A percentile compares a stretch with the other conserved stretches of the same genome.
Evolutionary conservation across 2,888 invertebrate species (phyloP).

Genomic region (Ophion costatus): DNA sequence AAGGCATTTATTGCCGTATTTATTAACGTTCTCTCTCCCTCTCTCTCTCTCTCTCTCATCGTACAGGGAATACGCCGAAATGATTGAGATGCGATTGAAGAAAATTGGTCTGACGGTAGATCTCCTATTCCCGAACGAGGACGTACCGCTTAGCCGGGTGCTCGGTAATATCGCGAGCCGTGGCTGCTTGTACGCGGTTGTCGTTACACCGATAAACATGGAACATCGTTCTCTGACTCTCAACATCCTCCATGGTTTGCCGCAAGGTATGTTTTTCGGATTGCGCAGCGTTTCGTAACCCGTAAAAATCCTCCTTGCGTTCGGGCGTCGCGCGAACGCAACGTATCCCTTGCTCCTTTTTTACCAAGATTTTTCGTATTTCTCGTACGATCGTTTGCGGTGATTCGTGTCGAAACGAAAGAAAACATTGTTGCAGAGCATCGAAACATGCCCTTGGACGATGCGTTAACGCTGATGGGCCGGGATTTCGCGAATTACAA

Average conservation of each 20-base stretch:
- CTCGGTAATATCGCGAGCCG: conserved; percentile 94
- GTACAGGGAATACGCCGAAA: conserved; percentile 93
- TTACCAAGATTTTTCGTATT: no score
- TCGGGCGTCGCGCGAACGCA: no score
- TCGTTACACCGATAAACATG: conserved; percentile 94
- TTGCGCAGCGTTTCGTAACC: not conserved
- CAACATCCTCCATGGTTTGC: conserved; percentile 95
- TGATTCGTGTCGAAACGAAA: no score
- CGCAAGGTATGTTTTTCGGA: conserved; percentile 88
- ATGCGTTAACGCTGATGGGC: conserved; percentile 91
- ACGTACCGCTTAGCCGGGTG: conserved; percentile 91
- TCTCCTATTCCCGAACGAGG: conserved; percentile 95
- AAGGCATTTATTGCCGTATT: not conserved
- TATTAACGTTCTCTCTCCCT: not conserved
- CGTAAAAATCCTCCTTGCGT: no score
- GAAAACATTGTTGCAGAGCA: conserved; percentile 87
- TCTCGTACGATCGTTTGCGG: no score
- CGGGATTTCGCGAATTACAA: conserved; percentile 89
- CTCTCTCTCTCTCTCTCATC: conserved; percentile 2
- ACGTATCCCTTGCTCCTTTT: no score
- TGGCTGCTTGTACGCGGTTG: conserved; percentile 95
- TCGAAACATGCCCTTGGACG: conserved; percentile 97
- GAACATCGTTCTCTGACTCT: conserved; percentile 94
- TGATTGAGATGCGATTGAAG: conserved; percentile 92
- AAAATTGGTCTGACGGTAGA: conserved; percentile 92